phyloP scores from a whole-genome alignment of 1,140 invertebrate genomes.

The Gryon sp. region DNA sequence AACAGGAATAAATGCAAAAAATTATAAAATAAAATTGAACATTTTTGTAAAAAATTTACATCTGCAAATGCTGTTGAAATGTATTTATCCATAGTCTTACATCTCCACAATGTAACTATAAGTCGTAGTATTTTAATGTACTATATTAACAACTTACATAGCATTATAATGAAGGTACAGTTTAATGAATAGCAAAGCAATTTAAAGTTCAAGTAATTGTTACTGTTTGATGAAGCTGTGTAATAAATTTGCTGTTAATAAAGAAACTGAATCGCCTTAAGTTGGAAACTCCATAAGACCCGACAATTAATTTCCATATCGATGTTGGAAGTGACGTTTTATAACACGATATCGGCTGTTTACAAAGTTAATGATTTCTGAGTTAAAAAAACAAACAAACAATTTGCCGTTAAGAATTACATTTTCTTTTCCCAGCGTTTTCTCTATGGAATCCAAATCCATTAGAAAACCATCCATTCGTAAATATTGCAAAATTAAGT shows the following conservation, averaged over 20 bases:
- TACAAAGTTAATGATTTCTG: background rate
- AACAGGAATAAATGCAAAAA: no score
- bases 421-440: no score
- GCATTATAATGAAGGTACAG: slow-evolving; percentile 27
- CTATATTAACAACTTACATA: slow-evolving; percentile 37
- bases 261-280: slow-evolving; percentile 8
- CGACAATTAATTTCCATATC: background rate
- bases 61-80: no score
- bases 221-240: slow-evolving; percentile 24
- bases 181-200: slow-evolving; percentile 42
- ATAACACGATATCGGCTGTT: background rate
- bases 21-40: no score
- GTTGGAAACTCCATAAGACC: background rate
- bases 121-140: slow-evolving; percentile 26
- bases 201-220: slow-evolving; percentile 38
- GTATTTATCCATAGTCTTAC: slow-evolving; percentile 15
- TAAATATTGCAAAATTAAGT: no score
- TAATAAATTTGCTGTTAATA: slow-evolving; percentile 32
- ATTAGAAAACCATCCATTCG: no score
- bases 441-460: no score
- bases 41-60: no score
- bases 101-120: slow-evolving; percentile 5
- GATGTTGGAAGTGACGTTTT: background rate
- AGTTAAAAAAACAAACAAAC: no score
- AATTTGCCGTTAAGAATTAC: slow-evolving; percentile 6